Evolutionary conservation across 2,888 invertebrate species (phyloP).

Genomic region (Ectobius pallidus): DNA sequence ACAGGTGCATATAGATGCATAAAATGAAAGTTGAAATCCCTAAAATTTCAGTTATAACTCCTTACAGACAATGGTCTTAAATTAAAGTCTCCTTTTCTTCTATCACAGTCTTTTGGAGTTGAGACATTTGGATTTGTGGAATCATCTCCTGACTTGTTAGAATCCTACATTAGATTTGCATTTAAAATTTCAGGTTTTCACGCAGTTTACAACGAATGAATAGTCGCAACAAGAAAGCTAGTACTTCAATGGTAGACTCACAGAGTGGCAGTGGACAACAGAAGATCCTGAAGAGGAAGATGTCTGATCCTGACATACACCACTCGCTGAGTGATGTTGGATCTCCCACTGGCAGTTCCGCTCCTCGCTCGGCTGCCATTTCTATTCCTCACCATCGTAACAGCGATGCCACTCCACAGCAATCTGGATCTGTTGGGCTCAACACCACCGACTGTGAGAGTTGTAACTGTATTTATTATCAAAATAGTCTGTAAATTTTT

Average conservation of each 20-base stretch:
- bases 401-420: conserved; percentile 45
- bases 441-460: background rate
- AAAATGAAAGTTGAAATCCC: too few relatives aligned
- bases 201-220: conserved; percentile 41
- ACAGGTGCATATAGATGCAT: too few relatives aligned
- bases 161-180: too few relatives aligned
- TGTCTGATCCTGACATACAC: conserved; percentile 89
- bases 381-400: conserved; percentile 52
- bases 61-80: too few relatives aligned
- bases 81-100: too few relatives aligned
- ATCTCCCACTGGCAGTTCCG: conserved; percentile 46
- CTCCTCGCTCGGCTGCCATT: conserved; percentile 54
- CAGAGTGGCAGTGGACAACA: conserved; percentile 11
- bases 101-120: too few relatives aligned
- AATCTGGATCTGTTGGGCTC: conserved; percentile 25
- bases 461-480: too few relatives aligned
- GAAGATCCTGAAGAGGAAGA: conserved; percentile 69
- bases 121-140: too few relatives aligned
- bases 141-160: too few relatives aligned
- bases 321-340: conserved; percentile 53
- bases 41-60: too few relatives aligned
- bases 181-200: conserved; percentile 44
- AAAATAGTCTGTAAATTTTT: too few relatives aligned
- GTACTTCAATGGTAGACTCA: conserved; percentile 67
- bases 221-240: conserved; percentile 73